These are phyloP conservation scores for Charina bottae DNA, from an alignment of 2,113 vertebrate species.

Conservation along the genomic window DNA sequence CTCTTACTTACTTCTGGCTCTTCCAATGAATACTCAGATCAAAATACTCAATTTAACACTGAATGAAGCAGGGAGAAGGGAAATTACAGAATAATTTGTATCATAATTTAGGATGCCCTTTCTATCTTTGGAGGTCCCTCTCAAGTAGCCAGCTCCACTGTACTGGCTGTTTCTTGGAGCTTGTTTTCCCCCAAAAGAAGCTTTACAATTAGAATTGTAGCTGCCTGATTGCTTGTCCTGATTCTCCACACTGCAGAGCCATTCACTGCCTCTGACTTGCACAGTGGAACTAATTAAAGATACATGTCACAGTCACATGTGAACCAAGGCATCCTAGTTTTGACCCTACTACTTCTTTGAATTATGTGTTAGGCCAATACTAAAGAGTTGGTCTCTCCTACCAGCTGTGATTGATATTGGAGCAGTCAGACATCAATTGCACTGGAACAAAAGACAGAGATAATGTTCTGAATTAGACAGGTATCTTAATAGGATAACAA, in stretches of 20 bases:
- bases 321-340: background rate
- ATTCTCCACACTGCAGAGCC: background rate
- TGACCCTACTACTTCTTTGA: background rate
- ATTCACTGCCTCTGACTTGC: background rate
- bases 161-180: background rate
- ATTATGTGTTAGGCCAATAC: background rate
- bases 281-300: background rate
- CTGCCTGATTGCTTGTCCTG: background rate
- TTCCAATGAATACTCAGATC: background rate
- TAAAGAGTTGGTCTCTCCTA: background rate
- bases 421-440: background rate
- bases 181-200: background rate
- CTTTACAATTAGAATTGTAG: background rate
- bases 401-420: background rate
- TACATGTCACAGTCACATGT: background rate
- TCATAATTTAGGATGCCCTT: background rate
- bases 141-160: background rate
- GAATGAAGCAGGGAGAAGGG: background rate
- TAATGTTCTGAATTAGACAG: slow-evolving; percentile 6
- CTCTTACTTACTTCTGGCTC: background rate
- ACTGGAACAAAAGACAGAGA: background rate
- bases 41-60: background rate
- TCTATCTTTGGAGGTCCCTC: background rate
- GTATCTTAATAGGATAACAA: background rate
- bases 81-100: background rate